Evolutionary conservation across 2,113 vertebrate genomes (phyloP), one percentile per base, ranked within the genome.

Genomic region (Grammomys dolichurus): DNA sequence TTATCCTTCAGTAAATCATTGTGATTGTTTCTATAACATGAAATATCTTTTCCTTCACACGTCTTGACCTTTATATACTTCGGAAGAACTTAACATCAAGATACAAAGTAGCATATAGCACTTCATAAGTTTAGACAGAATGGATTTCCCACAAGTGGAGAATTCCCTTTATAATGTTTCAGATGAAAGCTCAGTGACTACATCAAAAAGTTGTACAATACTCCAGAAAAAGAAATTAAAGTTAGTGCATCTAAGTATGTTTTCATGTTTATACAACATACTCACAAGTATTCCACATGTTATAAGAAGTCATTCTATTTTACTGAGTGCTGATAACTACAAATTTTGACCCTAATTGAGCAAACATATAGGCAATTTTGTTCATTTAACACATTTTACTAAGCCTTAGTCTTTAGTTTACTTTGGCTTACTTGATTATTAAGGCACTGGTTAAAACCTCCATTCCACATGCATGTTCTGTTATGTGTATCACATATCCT

Each of bases 11-110:
- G 33, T 84, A 89, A 89, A 96, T n/a, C 48, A 43, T 36, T 92
- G 77, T 93, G 91, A 97, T 92, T 96, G 70, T 46, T 93, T 94
- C 60, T 95, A 69, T 51, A 91, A 89, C 69, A 63, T 93, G 92
- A 94, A 56, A 76, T 94, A 36, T 20, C 91, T 73, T 95, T 97
- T 97, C 77, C 76, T 95, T 96, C 90, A 69, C 96, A 90, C 91
- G 98, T 96, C 95, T 91, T 94, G 31, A 95, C 88, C 88, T 87
- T 5, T n/a, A 46, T 2, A 56, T 73, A 40, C 56, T 95, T 84
- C 93, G 69, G 14, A 95, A 81, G 92, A 48, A 72, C 51, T 89
- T 86, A 75, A 70, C 81, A 58, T 40, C 1, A 5, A 58, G 56
- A 7, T 60, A 46, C 54, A 93, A 92, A 87, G 93, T 82, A 97